Percentiles rank a stretch among this genome's conserved stretches.
Conservation (phyloP, 2,888 invertebrate species). For the Tribolium freemani region DNA sequence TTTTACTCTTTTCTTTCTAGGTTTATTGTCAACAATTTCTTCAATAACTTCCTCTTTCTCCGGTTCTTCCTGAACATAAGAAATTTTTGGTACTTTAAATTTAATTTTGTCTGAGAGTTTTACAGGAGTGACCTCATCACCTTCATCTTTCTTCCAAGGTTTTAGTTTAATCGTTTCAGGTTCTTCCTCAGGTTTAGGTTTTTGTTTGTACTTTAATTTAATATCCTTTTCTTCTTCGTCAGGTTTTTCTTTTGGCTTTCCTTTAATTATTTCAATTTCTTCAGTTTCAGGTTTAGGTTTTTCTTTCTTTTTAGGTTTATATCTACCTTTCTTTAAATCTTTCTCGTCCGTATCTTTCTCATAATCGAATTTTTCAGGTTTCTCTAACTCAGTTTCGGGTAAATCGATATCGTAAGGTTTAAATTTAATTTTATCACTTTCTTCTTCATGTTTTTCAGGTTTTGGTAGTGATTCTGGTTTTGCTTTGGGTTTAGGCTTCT, state of each 20-base stretch:
- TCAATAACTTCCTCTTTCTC: conserved; percentile 55
- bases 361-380: conserved; percentile 60
- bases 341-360: conserved; percentile 47
- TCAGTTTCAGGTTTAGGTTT: conserved; percentile 51
- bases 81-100: conserved; percentile 45
- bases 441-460: conserved; percentile 48
- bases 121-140: conserved; percentile 56
- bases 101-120: conserved; percentile 38
- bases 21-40: conserved; percentile 48
- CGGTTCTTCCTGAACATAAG: conserved; percentile 52
- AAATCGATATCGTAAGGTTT: conserved; percentile 63
- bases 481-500: conserved; percentile 40
- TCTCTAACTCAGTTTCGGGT: conserved; percentile 61
- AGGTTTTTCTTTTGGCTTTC: conserved; percentile 57
- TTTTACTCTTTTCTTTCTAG: conserved; percentile 56
- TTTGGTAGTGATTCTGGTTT: conserved; percentile 33
- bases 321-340: conserved; percentile 59
- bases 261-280: conserved; percentile 52
- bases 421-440: conserved; percentile 57
- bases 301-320: conserved; percentile 52
- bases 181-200: conserved; percentile 55
- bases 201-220: conserved; percentile 61
- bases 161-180: conserved; percentile 53
- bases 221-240: conserved; percentile 64
- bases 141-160: conserved; percentile 58